Percentiles rank a stretch among this genome's conserved stretches.
Conservation (phyloP, 2,888 invertebrate species). For the Chrysolina haemoptera region DNA sequence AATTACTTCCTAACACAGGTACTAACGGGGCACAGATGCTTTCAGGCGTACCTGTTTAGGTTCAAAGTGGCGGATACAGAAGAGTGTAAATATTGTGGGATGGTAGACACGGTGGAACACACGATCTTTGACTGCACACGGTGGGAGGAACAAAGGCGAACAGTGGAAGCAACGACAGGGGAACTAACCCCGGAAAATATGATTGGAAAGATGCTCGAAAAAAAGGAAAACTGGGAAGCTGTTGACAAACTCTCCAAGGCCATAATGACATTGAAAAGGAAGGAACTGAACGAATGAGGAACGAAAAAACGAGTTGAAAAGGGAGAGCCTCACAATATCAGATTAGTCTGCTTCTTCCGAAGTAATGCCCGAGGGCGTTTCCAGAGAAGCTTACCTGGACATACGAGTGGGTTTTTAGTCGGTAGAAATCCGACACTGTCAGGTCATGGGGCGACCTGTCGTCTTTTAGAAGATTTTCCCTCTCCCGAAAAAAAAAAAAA, state of each 20-base stretch:
- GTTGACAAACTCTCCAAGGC: too few species aligned
- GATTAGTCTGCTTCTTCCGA: background rate
- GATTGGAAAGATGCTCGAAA: too few species aligned
- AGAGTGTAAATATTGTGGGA: constrained; percentile 1
- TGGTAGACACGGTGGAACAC: background rate
- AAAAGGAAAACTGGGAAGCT: too few species aligned
- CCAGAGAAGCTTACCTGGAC: background rate
- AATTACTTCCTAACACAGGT: too few species aligned
- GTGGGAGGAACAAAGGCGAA: background rate
- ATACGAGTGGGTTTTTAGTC: background rate
- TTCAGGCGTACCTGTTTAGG: background rate
- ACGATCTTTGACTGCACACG: constrained; percentile 2
- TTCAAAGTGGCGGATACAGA: background rate
- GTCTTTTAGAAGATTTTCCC: constrained; percentile 3
- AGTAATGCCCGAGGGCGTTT: too few species aligned
- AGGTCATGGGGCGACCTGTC: background rate
- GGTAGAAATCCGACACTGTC: too few species aligned
- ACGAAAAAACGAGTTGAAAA: background rate
- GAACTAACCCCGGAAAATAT: too few species aligned
- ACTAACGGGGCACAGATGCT: too few species aligned
- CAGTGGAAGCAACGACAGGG: background rate
- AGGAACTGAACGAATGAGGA: too few species aligned
- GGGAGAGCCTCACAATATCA: background rate
- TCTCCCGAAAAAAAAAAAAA: too few species aligned
- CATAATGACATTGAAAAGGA: too few species aligned